Evolutionary conservation across 2,888 invertebrate genomes (phyloP), one percentile per base, ranked within the genome.

Genomic region (Drosophila flavopinicola): DNA sequence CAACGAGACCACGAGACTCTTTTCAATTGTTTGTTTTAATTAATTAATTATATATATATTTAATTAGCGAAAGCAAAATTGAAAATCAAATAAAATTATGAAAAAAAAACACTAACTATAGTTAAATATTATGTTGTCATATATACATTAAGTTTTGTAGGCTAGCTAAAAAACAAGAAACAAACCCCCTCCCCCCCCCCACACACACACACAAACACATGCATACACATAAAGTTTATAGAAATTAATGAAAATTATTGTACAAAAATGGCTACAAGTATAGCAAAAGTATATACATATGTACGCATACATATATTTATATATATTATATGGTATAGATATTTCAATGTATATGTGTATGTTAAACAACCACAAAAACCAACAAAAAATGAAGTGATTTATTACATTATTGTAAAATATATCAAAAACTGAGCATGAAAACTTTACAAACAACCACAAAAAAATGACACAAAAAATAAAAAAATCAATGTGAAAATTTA

Each of bases 371-470:
- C 33, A 61, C 32, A 68, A 59, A 54, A 61, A 61, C 38, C 38
- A 69, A 65, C 54, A 65, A 61, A 67, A 69, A 75, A 73, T 76
- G 70, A 86, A 83, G 80, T 84, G 83, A 85, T 84, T 80, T 78
- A 83, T 85, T 85, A 83, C 82, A 78, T 75, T 78, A 76, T 80
- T 85, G 71, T 82, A 85, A 82, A 85, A 76, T 72, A 66, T 76
- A 66, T 66, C 48, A 70, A 69, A 70, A 75, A 77, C 53, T 53
- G 76, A 76, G 68, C 44, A 66, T 63, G 64, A 85, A 78, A 80
- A 82, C 76, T 79, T 75, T 79, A 88, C 78, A 85, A 87, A 85
- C 76, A 85, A 78, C 20, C 24, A 37, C 11, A 56, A 60, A 49
- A 49, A 75, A 78, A 82, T 82, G 68, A 78, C 74, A 83, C 67